Percentiles rank a stretch among this genome's conserved stretches.
phyloP scores from a whole-genome alignment of 2,113 vertebrate species.

The Mastomys natalensis region DNA sequence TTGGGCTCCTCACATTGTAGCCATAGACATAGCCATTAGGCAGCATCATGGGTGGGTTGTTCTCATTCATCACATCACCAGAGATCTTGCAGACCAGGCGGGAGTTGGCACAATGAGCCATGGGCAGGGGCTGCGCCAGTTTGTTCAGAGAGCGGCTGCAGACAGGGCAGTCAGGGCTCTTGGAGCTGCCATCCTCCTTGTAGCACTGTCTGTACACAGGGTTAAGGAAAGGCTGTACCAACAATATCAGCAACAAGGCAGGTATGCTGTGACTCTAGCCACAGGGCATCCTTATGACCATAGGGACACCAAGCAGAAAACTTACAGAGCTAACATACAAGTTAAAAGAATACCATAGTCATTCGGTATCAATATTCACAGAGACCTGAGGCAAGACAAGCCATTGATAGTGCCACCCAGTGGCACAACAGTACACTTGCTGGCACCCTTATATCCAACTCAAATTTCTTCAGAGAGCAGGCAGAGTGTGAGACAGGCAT shows the following conservation, averaged over 20 bases:
- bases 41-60: constrained; percentile 99
- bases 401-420: background rate
- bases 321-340: background rate
- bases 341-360: background rate
- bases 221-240: constrained; percentile 81
- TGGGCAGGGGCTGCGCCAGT: constrained; percentile 97
- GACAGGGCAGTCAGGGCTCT: constrained; percentile 99
- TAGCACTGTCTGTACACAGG: constrained; percentile 95
- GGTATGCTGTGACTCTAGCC: too few relatives aligned
- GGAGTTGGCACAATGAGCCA: constrained; percentile 99
- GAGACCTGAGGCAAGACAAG: background rate
- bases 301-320: background rate
- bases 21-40: constrained; percentile 99
- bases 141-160: constrained; percentile 99
- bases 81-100: constrained; percentile 99
- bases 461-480: background rate
- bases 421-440: background rate
- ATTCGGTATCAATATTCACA: background rate
- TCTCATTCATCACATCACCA: constrained; percentile 99
- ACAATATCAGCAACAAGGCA: background rate
- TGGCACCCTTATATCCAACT: too few relatives aligned
- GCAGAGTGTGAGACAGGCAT: too few relatives aligned
- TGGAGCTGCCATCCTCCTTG: constrained; percentile 98
- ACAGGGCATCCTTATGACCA: background rate
- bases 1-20: constrained; percentile 94